phyloP scores from a whole-genome alignment of 1,140 invertebrate species.

The Zaprionus africanus region DNA sequence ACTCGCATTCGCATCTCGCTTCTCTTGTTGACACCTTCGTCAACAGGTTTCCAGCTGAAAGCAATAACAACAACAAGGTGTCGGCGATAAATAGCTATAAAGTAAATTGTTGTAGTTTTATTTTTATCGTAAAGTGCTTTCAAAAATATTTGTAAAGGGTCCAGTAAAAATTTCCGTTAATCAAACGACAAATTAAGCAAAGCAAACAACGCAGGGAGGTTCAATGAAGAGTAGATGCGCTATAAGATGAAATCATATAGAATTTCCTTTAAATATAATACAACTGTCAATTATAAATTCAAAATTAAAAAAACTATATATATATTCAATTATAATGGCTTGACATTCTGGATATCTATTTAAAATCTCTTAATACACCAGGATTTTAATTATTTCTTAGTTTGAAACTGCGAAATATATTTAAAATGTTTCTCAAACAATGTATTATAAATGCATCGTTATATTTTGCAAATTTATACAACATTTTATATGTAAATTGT shows the following conservation, averaged over 20 bases:
- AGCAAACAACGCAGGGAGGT: background rate
- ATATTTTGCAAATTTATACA: background rate
- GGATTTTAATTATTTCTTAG: too few relatives aligned
- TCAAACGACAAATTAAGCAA: background rate
- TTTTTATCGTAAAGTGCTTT: background rate
- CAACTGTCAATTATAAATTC: too few relatives aligned
- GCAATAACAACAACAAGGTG: background rate
- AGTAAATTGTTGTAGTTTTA: conserved; percentile 3
- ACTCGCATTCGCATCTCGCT: background rate
- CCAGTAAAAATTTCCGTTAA: conserved; percentile 1
- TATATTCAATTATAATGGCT: background rate
- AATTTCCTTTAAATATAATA: too few relatives aligned
- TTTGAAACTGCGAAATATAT: background rate
- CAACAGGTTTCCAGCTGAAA: conserved; percentile 14
- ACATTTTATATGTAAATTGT: background rate
- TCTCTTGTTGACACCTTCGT: conserved; percentile 18
- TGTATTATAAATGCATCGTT: background rate
- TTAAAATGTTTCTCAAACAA: background rate
- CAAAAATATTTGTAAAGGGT: conserved; percentile 4
- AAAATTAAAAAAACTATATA: background rate
- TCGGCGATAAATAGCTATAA: conserved; percentile 9
- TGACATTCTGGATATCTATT: background rate
- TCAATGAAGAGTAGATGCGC: background rate
- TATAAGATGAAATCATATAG: background rate
- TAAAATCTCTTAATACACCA: background rate